Conservation (phyloP, 1,140 invertebrate species). For the Hormaphis cornu region DNA sequence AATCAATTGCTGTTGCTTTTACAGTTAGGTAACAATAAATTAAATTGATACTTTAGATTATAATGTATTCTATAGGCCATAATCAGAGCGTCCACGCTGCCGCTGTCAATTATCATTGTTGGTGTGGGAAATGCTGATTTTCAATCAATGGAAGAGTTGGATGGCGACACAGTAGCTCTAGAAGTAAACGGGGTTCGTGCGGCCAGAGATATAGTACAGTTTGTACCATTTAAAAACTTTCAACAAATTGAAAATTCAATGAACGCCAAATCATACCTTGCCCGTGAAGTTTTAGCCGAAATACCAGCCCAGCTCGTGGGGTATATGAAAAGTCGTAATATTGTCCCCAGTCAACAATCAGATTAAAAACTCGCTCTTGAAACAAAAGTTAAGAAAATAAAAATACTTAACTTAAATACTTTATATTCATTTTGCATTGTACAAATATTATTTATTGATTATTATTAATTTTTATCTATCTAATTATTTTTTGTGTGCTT, state of each 20-base stretch:
- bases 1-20: too few relatives aligned
- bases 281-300: constrained; percentile 54
- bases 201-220: constrained; percentile 53
- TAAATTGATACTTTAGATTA: constrained; percentile 4
- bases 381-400: not conserved
- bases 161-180: constrained; percentile 49
- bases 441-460: not conserved
- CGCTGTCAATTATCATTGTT: constrained; percentile 54
- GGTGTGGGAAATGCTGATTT: constrained; percentile 55
- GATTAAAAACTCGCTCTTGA: not conserved
- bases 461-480: not conserved
- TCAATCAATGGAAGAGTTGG: constrained; percentile 50
- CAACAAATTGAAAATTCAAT: constrained; percentile 37
- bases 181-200: constrained; percentile 44
- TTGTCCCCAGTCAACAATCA: constrained; percentile 44
- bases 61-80: constrained; percentile 42
- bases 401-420: not conserved
- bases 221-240: constrained; percentile 50
- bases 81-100: constrained; percentile 47
- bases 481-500: not conserved
- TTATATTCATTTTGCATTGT: not conserved
- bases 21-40: too few relatives aligned
- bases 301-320: constrained; percentile 51
- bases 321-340: constrained; percentile 49
- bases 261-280: constrained; percentile 43